These are phyloP conservation scores for Orgyia antiqua DNA, from an alignment of 2,888 invertebrate species.

Conservation along the genomic window DNA sequence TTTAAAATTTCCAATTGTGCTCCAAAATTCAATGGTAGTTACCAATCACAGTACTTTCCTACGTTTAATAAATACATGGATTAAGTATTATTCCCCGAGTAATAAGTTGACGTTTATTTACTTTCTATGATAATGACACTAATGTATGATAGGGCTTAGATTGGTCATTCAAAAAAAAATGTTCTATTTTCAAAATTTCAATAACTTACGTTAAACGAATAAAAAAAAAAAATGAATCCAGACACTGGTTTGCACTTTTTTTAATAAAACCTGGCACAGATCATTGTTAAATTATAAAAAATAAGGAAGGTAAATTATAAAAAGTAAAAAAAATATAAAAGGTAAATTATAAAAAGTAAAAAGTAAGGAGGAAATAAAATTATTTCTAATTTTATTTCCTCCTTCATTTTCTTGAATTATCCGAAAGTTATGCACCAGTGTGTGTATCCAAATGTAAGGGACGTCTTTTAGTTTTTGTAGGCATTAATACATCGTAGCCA, in stretches of 20 bases:
- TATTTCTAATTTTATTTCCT: no score
- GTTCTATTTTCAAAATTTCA: constrained; percentile 7
- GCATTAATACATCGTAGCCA: constrained; percentile 43
- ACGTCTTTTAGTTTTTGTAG: constrained; percentile 42
- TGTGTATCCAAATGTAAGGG: constrained; percentile 30
- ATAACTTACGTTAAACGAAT: neutral
- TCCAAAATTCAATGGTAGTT: constrained; percentile 53
- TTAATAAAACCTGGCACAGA: no score
- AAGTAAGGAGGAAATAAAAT: no score
- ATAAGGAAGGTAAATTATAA: neutral
- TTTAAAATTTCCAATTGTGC: constrained; percentile 39
- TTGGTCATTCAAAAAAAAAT: constrained; percentile 23
- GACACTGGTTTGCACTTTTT: constrained; percentile 17
- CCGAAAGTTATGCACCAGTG: constrained; percentile 38
- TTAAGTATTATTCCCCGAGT: constrained; percentile 9
- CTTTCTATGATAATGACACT: constrained; percentile 25
- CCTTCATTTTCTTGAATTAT: no score
- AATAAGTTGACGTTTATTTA: constrained; percentile 8
- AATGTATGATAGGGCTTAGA: constrained; percentile 26
- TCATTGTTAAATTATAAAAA: neutral
- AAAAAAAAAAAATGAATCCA: constrained; percentile 12
- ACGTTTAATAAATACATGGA: constrained; percentile 47
- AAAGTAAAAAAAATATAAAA: no score
- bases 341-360: no score
- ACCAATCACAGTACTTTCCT: constrained; percentile 69